Percentiles rank a stretch among this genome's conserved stretches.
Conservation (phyloP, 2,797 vertebrate genomes). For the Netta rufina region DNA sequence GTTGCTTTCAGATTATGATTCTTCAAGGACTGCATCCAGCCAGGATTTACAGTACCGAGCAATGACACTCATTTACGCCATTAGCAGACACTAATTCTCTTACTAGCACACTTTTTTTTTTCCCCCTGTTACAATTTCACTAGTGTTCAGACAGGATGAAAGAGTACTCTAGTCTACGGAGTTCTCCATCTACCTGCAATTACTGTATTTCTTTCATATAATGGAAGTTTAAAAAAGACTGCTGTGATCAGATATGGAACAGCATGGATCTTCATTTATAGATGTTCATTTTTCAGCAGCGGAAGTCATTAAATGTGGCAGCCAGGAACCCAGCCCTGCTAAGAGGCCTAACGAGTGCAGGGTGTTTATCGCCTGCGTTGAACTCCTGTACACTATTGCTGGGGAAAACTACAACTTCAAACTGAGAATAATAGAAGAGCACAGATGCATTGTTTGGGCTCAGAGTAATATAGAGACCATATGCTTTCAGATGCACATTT, state of each 20-base stretch:
- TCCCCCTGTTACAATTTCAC: not conserved
- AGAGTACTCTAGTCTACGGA: not conserved
- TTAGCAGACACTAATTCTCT: not conserved
- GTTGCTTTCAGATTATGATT: not conserved
- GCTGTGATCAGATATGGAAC: not conserved
- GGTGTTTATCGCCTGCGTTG: not conserved
- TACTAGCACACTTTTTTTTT: not conserved
- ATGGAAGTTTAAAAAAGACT: not conserved
- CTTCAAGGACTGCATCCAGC: not conserved
- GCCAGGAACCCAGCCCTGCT: not conserved
- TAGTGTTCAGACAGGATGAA: not conserved
- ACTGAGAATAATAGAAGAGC: not conserved
- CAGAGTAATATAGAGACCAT: not conserved
- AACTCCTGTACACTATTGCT: not conserved
- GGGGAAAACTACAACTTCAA: conserved; percentile 40
- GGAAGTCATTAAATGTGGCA: not conserved
- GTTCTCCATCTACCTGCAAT: not conserved
- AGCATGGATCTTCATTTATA: not conserved
- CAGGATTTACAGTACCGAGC: not conserved
- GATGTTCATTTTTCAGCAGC: not conserved
- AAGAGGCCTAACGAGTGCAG: not conserved
- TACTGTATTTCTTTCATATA: not conserved
- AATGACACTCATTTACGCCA: fast-evolving
- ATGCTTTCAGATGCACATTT: not conserved
- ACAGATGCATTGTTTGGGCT: not conserved